Conservation (phyloP, 2,888 invertebrate genomes). For the Spatulosminthurus flaviceps region DNA sequence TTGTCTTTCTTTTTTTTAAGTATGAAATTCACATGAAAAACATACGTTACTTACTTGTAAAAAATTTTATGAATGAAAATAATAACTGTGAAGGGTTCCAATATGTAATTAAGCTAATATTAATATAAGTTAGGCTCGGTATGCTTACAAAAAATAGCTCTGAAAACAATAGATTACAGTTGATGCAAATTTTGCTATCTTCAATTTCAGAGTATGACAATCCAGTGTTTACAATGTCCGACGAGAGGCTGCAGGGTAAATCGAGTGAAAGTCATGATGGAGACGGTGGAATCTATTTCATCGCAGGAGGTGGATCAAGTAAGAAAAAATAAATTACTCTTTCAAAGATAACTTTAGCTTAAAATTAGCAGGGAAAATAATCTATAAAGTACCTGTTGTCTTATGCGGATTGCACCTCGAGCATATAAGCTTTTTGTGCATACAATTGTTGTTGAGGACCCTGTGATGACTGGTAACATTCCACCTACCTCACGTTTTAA, state of each 20-base stretch:
- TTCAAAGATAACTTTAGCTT: conserved; percentile 4
- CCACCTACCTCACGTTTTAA: too few relatives aligned
- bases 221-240: conserved; percentile 61
- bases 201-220: conserved; percentile 61
- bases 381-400: neutral
- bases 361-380: conserved; percentile 7
- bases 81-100: neutral
- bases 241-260: conserved; percentile 60
- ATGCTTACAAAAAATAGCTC: neutral
- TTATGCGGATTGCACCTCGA: neutral
- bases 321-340: conserved; percentile 67
- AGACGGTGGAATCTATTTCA: conserved; percentile 86
- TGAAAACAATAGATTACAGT: conserved; percentile 1
- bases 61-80: too few relatives aligned
- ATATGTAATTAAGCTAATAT: neutral
- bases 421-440: neutral
- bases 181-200: neutral
- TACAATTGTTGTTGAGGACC: neutral
- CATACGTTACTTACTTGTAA: too few relatives aligned
- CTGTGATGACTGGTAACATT: too few relatives aligned
- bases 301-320: conserved; percentile 84
- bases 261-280: conserved; percentile 66
- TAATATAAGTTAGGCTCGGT: neutral
- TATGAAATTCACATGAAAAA: too few relatives aligned
- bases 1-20: neutral